Evolutionary conservation across 2,888 invertebrate species (phyloP).

Genomic region (Chesias legatella): DNA sequence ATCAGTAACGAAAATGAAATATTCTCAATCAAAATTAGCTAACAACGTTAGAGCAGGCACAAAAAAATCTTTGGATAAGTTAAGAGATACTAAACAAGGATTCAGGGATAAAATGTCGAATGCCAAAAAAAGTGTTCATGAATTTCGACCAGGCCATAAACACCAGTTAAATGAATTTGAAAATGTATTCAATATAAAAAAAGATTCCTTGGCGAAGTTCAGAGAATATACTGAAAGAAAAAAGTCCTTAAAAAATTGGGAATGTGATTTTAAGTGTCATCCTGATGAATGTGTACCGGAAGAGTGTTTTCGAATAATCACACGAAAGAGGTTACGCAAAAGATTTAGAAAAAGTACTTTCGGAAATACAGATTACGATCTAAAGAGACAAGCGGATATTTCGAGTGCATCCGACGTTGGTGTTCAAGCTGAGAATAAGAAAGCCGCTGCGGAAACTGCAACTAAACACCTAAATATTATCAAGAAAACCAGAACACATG

Average conservation of each 20-base stretch:
- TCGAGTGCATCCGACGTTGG: constrained; percentile 2
- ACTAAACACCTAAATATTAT: constrained; percentile 3
- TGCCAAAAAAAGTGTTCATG: neutral
- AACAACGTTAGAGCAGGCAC: constrained; percentile 29
- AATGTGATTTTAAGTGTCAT: constrained; percentile 38
- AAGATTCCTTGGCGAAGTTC: constrained; percentile 41
- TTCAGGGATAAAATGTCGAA: constrained; percentile 1
- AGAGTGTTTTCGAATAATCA: constrained; percentile 37
- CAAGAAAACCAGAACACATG: no score
- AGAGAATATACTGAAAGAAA: constrained; percentile 35
- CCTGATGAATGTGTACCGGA: constrained; percentile 37
- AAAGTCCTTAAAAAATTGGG: constrained; percentile 32
- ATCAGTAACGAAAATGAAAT: constrained; percentile 36
- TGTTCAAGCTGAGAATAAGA: constrained; percentile 9
- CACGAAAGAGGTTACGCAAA: constrained; percentile 11
- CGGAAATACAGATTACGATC: neutral
- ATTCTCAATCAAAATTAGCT: constrained; percentile 26
- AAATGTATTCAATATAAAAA: constrained; percentile 20
- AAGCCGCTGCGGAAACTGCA: constrained; percentile 1
- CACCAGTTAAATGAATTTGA: neutral
- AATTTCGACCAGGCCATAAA: neutral
- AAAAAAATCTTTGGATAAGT: constrained; percentile 26
- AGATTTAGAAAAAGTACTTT: neutral
- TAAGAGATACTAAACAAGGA: constrained; percentile 21
- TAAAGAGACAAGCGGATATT: neutral